Conservation (phyloP, 2,113 vertebrate species). For the Rhodinocichla rosea region DNA sequence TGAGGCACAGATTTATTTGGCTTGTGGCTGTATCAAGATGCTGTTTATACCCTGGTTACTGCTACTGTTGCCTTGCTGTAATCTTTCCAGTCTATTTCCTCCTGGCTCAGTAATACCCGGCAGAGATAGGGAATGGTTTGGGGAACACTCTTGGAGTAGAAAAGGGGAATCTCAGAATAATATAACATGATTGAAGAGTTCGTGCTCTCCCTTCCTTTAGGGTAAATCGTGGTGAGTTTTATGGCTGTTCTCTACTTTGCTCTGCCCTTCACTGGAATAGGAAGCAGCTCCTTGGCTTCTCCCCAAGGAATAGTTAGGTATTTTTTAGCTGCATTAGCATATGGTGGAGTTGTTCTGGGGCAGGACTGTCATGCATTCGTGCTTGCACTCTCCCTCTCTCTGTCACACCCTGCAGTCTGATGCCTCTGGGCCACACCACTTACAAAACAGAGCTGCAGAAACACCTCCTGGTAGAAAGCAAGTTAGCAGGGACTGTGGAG, state of each 20-base stretch:
- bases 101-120: neutral
- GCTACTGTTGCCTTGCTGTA: neutral
- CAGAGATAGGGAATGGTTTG: neutral
- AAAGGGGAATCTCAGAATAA: neutral
- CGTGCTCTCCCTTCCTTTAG: neutral
- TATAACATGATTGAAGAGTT: neutral
- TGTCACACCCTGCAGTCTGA: neutral
- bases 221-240: neutral
- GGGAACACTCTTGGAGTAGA: neutral
- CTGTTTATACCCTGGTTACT: neutral
- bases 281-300: neutral
- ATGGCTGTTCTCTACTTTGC: neutral
- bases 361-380: rapidly evolving
- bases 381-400: neutral
- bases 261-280: neutral
- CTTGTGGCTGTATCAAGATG: neutral
- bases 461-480: neutral
- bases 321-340: neutral
- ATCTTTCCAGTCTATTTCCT: neutral
- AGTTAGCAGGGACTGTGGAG: neutral
- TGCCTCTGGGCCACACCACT: neutral
- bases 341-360: neutral
- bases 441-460: neutral
- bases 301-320: neutral
- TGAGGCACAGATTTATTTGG: neutral